phyloP scores from a whole-genome alignment of 2,888 invertebrate species.

The Candidula unifasciata region DNA sequence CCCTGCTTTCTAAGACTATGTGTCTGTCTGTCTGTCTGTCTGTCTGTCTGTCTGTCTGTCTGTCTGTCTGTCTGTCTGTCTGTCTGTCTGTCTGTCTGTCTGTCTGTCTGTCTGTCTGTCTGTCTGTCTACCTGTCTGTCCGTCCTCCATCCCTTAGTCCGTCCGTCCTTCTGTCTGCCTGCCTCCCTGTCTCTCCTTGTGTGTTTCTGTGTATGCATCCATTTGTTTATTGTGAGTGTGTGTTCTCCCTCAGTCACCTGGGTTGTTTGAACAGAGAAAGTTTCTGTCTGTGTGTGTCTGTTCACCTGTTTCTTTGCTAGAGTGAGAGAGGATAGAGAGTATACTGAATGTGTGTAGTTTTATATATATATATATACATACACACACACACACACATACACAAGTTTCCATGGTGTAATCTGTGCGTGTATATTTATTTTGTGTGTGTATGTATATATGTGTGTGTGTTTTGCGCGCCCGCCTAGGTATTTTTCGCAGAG shows the following conservation, averaged over 20 bases:
- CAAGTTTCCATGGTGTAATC: no score
- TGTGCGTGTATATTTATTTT: no score
- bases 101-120: background rate
- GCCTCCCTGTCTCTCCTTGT: slow-evolving; percentile 1
- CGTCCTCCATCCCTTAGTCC: background rate
- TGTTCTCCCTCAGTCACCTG: no score
- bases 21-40: slow-evolving; percentile 33
- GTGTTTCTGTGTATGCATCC: slow-evolving; percentile 5
- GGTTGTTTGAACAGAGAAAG: no score
- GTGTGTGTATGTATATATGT: no score
- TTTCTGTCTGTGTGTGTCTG: no score
- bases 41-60: slow-evolving; percentile 22
- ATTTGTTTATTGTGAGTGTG: background rate
- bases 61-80: slow-evolving; percentile 32
- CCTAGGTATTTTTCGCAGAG: no score
- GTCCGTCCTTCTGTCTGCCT: slow-evolving; percentile 4
- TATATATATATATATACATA: background rate
- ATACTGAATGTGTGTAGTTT: background rate
- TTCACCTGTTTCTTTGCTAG: no score
- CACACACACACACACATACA: no score
- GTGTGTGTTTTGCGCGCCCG: no score
- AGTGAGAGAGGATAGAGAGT: no score
- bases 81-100: slow-evolving; percentile 27
- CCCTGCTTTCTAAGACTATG: background rate
- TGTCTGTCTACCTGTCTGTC: no score